These are phyloP conservation scores for Elaphurus davidianus DNA, from an alignment of 2,113 vertebrate species.

Conservation along the genomic window DNA sequence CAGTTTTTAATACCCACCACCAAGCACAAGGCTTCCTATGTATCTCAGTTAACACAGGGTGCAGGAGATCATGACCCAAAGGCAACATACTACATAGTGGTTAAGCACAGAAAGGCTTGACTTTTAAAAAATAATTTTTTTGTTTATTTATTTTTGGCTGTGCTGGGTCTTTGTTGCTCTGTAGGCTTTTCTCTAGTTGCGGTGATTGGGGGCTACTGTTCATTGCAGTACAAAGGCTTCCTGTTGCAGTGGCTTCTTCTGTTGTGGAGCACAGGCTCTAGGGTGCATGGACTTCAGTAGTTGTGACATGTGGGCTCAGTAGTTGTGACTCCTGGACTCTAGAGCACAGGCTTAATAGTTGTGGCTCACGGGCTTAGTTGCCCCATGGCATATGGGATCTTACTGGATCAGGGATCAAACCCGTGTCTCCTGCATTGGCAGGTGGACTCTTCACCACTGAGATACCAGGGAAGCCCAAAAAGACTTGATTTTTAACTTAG, in stretches of 20 bases:
- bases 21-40: not conserved
- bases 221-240: not conserved
- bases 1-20: not conserved
- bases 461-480: not conserved
- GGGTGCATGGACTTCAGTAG: not conserved
- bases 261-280: not conserved
- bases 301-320: not conserved
- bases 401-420: not conserved
- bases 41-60: not conserved
- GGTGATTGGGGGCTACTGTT: not conserved
- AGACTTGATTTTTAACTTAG: not conserved
- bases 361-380: not conserved
- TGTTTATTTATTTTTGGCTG: not conserved
- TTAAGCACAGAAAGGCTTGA: not conserved
- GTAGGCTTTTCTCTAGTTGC: not conserved
- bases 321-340: not conserved
- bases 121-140: not conserved
- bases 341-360: not conserved
- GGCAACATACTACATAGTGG: not conserved
- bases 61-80: too few relatives aligned
- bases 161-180: not conserved
- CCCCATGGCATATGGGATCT: not conserved
- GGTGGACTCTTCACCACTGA: not conserved
- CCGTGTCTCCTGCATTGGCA: not conserved
- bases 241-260: not conserved